Conservation (phyloP, 2,113 vertebrate species). For the Cyanistes caeruleus region DNA sequence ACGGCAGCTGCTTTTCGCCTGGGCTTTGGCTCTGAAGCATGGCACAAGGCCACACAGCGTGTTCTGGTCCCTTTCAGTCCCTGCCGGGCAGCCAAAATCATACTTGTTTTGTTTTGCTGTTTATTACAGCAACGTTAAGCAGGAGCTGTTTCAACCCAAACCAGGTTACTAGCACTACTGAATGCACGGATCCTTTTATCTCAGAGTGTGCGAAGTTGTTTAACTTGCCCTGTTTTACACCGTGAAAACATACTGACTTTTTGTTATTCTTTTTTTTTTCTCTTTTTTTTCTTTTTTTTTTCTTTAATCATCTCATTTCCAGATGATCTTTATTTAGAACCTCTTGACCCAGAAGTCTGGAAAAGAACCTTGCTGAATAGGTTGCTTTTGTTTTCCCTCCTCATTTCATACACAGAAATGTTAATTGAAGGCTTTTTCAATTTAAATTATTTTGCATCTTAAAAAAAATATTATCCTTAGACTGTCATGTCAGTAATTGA, state of each 20-base stretch:
- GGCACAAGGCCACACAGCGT: background rate
- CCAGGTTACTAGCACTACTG: background rate
- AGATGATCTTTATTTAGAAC: background rate
- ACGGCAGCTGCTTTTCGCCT: background rate
- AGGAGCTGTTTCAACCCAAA: background rate
- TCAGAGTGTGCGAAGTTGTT: background rate
- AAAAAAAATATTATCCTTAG: background rate
- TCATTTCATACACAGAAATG: background rate
- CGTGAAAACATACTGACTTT: too few species aligned
- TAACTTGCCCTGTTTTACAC: too few species aligned
- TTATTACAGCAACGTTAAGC: background rate
- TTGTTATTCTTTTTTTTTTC: too few species aligned
- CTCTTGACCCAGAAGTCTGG: background rate
- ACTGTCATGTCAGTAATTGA: background rate
- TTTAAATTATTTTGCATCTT: background rate
- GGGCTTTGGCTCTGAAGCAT: fast-evolving
- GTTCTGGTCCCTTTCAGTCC: background rate
- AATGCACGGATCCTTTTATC: background rate
- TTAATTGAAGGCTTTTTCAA: background rate
- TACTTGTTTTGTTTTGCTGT: background rate
- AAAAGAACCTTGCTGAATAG: background rate
- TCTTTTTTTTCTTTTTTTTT: too few species aligned
- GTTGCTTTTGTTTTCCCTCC: background rate
- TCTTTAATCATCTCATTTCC: background rate
- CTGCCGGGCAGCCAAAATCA: background rate